Percentiles rank a stretch among this genome's conserved stretches.
Conservation (phyloP, 2,797 vertebrate species). For the Falco naumanni region DNA sequence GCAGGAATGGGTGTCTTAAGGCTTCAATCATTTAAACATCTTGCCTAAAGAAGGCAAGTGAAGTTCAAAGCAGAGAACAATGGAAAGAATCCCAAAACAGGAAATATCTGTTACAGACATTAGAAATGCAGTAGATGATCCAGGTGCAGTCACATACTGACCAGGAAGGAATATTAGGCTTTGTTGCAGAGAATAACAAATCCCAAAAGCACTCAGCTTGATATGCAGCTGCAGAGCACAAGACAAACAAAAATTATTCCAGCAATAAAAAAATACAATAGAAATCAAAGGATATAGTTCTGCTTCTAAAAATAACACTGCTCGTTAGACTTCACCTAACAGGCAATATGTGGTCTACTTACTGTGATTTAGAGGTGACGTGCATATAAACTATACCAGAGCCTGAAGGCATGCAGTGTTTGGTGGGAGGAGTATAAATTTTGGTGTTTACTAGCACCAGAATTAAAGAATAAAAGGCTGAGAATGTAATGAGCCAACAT, state of each 20-base stretch:
- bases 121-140: slow-evolving; percentile 49
- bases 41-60: slow-evolving; percentile 44
- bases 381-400: not conserved
- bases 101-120: slow-evolving; percentile 72
- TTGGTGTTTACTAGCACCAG: slow-evolving; percentile 19
- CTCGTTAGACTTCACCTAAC: slow-evolving; percentile 58
- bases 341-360: slow-evolving; percentile 2
- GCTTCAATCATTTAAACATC: slow-evolving; percentile 47
- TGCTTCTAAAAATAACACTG: slow-evolving; percentile 62
- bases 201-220: slow-evolving; percentile 58
- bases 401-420: not conserved
- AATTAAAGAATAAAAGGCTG: slow-evolving; percentile 19
- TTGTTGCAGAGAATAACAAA: slow-evolving; percentile 69
- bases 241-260: slow-evolving; percentile 70
- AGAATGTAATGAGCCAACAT: not conserved
- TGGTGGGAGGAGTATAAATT: slow-evolving; percentile 25
- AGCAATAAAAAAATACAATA: slow-evolving; percentile 64
- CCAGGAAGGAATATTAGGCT: slow-evolving; percentile 64
- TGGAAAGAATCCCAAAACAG: slow-evolving; percentile 70
- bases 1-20: not conserved
- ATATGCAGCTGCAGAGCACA: slow-evolving; percentile 67
- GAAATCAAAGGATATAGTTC: slow-evolving; percentile 71
- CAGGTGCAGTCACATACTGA: slow-evolving; percentile 70
- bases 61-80: slow-evolving; percentile 59
- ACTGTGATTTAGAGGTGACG: not conserved